phyloP scores from a whole-genome alignment of 2,888 invertebrate species.

The Platycnemis pennipes region DNA sequence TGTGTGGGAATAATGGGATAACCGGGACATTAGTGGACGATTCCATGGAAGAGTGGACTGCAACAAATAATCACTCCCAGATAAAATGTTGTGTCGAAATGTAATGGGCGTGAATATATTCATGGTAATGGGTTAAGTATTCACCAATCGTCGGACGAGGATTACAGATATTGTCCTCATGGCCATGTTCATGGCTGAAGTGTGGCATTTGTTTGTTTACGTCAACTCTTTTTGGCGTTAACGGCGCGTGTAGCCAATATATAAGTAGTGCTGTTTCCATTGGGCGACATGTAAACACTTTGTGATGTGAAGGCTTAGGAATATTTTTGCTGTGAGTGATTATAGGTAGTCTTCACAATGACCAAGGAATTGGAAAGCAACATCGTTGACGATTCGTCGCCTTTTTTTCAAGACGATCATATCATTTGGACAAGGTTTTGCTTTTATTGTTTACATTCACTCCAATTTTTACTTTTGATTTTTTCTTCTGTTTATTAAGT shows the following conservation, averaged over 20 bases:
- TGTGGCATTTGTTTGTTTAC: background rate
- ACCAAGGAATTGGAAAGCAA: background rate
- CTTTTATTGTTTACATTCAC: background rate
- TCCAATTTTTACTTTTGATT: background rate
- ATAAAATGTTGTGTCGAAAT: too few relatives aligned
- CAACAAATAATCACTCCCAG: too few relatives aligned
- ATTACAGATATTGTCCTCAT: background rate
- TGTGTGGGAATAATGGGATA: too few relatives aligned
- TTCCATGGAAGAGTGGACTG: too few relatives aligned
- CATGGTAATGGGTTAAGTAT: too few relatives aligned
- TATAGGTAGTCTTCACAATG: background rate
- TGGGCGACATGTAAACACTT: background rate
- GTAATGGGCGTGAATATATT: too few relatives aligned
- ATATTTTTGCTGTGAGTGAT: background rate
- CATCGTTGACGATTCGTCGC: background rate
- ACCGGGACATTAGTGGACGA: too few relatives aligned
- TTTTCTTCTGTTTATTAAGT: background rate
- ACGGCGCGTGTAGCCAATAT: background rate
- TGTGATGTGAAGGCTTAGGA: background rate
- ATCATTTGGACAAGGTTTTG: slow-evolving; percentile 52
- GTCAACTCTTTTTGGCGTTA: background rate
- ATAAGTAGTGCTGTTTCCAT: background rate
- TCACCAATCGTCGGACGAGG: background rate
- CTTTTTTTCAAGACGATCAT: slow-evolving; percentile 52
- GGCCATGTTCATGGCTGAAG: too few relatives aligned